Percentiles rank a stretch among this genome's conserved stretches.
These are phyloP conservation scores for Neomorphus geoffroyi DNA, from an alignment of 2,797 vertebrate species.

Conservation along the genomic window DNA sequence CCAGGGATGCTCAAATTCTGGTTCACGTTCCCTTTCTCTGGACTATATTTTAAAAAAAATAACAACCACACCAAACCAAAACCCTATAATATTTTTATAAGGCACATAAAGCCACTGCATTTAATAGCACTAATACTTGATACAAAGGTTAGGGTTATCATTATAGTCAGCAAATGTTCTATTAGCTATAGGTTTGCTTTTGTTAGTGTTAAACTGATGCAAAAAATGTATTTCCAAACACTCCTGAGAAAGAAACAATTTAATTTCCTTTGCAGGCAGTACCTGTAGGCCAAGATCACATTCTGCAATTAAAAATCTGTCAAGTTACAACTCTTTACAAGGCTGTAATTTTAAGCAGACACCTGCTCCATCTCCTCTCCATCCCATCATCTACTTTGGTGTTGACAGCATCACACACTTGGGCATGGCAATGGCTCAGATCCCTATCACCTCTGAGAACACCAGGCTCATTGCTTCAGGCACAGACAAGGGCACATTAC, in stretches of 20 bases:
- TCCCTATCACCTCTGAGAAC: background rate
- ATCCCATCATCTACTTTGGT: background rate
- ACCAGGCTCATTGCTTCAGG: background rate
- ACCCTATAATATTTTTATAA: background rate
- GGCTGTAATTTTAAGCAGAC: background rate
- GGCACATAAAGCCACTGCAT: background rate
- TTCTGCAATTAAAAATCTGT: background rate
- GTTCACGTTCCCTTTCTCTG: background rate
- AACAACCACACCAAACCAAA: background rate
- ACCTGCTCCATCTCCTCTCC: background rate
- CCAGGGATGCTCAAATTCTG: background rate
- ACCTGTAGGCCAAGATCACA: background rate
- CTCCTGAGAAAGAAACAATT: background rate
- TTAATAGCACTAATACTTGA: background rate
- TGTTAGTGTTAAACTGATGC: background rate
- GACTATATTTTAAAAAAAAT: background rate
- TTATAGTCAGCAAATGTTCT: background rate
- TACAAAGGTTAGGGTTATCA: background rate
- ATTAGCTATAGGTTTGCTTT: background rate
- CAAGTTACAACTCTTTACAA: background rate
- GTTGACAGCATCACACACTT: accelerated
- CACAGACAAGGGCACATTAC: background rate
- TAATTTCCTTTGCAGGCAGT: background rate
- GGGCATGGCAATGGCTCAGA: background rate
- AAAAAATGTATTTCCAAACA: background rate